Evolutionary conservation across 92 coral and sea anemone genomes (phyloP).

Genomic region (Palythoa caribaeorum): DNA sequence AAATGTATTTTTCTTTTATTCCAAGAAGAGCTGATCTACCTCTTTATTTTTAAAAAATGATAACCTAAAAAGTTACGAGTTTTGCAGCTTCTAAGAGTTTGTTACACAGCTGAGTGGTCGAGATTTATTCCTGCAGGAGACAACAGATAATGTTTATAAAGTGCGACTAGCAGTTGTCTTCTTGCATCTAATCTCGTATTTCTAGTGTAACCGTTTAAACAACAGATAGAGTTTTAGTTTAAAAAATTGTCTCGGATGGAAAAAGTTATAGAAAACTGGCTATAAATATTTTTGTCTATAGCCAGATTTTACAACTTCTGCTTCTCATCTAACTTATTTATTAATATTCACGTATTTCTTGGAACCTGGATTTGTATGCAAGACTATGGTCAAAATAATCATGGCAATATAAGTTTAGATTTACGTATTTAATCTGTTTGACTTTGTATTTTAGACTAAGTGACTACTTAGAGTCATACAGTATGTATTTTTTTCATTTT

Average conservation of each 20-base stretch:
- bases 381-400: too few species aligned
- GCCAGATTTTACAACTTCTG: too few species aligned
- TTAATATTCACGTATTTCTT: too few species aligned
- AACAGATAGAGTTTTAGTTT: neutral
- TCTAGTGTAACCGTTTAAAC: neutral
- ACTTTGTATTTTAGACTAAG: too few species aligned
- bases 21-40: neutral
- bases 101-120: neutral
- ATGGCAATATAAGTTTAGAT: too few species aligned
- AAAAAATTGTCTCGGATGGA: neutral
- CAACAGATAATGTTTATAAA: conserved; percentile 4
- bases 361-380: too few species aligned
- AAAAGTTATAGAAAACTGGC: neutral
- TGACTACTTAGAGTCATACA: too few species aligned
- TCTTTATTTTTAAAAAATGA: neutral
- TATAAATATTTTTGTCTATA: too few species aligned
- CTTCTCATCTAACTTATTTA: too few species aligned
- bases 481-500: too few species aligned
- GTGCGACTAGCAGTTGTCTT: conserved; percentile 26
- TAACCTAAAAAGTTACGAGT: neutral
- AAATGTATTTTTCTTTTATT: neutral
- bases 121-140: neutral
- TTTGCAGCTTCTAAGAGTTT: neutral
- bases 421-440: too few species aligned
- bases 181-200: neutral